Evolutionary conservation across 2,797 vertebrate species (phyloP).

Genomic region (Holocentrus rufus): DNA sequence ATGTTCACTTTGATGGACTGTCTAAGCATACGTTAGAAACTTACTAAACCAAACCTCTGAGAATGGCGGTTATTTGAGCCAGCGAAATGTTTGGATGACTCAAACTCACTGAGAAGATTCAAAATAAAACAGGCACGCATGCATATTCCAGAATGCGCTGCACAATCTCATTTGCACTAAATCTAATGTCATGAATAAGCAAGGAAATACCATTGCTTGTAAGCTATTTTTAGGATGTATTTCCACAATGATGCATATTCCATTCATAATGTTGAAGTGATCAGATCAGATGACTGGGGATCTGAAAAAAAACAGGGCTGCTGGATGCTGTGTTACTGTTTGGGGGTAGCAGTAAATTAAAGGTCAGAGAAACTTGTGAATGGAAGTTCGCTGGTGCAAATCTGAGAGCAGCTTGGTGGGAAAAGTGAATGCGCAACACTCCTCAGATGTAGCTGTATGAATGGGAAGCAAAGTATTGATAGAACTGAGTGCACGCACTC

Average conservation of each 20-base stretch:
- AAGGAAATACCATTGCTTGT: conserved; percentile 4
- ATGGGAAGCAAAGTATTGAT: conserved; percentile 1
- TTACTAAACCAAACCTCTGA: conserved; percentile 37
- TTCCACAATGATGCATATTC: neutral
- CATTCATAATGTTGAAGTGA: neutral
- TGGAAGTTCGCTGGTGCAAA: conserved; percentile 14
- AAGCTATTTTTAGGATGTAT: neutral
- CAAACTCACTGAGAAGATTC: conserved; percentile 4
- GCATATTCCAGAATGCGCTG: neutral
- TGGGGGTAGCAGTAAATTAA: neutral
- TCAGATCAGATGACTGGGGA: neutral
- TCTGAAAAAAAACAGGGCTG: neutral
- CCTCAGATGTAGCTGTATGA: conserved; percentile 16
- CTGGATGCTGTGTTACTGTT: neutral
- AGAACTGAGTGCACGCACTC: neutral
- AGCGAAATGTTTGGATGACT: conserved; percentile 28
- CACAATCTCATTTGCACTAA: neutral
- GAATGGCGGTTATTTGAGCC: conserved; percentile 31
- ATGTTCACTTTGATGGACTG: conserved; percentile 46
- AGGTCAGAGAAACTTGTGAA: conserved; percentile 33
- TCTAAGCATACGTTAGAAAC: conserved; percentile 48
- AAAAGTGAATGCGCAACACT: conserved; percentile 18
- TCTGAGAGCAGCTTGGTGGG: conserved; percentile 2
- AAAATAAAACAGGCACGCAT: neutral
- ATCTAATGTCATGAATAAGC: neutral